Evolutionary conservation across 2,797 vertebrate genomes (phyloP).

Genomic region (Acrossocheilus fasciatus): DNA sequence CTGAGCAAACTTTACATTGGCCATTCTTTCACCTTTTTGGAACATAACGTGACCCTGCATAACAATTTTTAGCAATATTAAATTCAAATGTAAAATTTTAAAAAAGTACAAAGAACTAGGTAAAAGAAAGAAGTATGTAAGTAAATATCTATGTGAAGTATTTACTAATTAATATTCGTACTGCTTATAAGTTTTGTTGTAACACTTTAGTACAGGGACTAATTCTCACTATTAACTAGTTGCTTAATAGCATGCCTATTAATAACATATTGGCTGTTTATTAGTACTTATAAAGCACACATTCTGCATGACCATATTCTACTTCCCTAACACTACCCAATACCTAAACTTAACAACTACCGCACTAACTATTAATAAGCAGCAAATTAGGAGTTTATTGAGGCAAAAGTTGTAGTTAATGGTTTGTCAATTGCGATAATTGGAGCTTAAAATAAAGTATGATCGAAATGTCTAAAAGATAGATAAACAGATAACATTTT

Average conservation of each 20-base stretch:
- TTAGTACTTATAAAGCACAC: too few species aligned
- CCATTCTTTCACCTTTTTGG: conserved; percentile 87
- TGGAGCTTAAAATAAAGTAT: neutral
- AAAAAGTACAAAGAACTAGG: neutral
- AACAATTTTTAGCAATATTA: neutral
- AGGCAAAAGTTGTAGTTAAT: neutral
- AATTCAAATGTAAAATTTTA: neutral
- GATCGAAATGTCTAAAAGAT: too few species aligned
- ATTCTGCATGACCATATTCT: too few species aligned
- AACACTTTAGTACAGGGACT: too few species aligned
- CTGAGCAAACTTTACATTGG: conserved; percentile 86
- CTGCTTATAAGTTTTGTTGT: neutral
- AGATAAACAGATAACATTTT: neutral
- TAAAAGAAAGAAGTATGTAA: neutral
- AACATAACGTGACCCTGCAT: conserved; percentile 89
- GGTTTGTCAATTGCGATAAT: neutral
- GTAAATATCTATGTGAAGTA: neutral
- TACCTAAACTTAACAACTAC: neutral
- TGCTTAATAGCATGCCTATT: too few species aligned
- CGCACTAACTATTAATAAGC: neutral
- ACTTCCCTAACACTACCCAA: too few species aligned
- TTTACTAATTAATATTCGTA: neutral
- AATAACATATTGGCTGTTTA: too few species aligned
- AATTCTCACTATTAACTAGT: too few species aligned
- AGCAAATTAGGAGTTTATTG: neutral